phyloP scores from a whole-genome alignment of 2,797 vertebrate genomes.

The Parauchenoglanis ngamensis region DNA sequence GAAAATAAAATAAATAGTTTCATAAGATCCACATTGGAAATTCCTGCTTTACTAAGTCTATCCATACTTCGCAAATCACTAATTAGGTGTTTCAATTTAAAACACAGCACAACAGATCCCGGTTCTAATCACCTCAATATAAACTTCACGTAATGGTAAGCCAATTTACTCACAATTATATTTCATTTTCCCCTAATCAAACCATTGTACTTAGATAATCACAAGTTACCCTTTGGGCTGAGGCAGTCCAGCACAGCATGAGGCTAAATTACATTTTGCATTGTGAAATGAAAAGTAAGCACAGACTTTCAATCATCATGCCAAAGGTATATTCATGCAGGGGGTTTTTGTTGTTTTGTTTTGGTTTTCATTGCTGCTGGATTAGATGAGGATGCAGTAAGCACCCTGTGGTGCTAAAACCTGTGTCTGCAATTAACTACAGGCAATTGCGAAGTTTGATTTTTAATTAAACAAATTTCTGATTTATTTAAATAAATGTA shows the following conservation, averaged over 20 bases:
- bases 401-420: constrained; percentile 40
- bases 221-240: constrained; percentile 62
- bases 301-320: constrained; percentile 51
- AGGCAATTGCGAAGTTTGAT: background rate
- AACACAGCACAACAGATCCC: constrained; percentile 51
- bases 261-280: constrained; percentile 66
- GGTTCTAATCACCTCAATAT: constrained; percentile 61
- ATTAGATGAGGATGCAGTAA: constrained; percentile 46
- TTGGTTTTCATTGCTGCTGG: constrained; percentile 37
- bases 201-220: constrained; percentile 64
- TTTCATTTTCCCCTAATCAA: constrained; percentile 69
- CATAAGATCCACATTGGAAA: background rate
- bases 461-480: constrained; percentile 6
- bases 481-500: background rate
- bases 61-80: constrained; percentile 46
- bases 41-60: background rate
- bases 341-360: background rate
- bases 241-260: constrained; percentile 62
- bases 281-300: constrained; percentile 57
- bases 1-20: background rate
- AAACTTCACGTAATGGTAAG: constrained; percentile 54
- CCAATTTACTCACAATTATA: constrained; percentile 71
- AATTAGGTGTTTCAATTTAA: constrained; percentile 58
- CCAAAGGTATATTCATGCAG: constrained; percentile 53
- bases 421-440: constrained; percentile 38